Base-by-base conservation (phyloP, 1,140 invertebrate species). In the Goniozus legneri region DNA sequence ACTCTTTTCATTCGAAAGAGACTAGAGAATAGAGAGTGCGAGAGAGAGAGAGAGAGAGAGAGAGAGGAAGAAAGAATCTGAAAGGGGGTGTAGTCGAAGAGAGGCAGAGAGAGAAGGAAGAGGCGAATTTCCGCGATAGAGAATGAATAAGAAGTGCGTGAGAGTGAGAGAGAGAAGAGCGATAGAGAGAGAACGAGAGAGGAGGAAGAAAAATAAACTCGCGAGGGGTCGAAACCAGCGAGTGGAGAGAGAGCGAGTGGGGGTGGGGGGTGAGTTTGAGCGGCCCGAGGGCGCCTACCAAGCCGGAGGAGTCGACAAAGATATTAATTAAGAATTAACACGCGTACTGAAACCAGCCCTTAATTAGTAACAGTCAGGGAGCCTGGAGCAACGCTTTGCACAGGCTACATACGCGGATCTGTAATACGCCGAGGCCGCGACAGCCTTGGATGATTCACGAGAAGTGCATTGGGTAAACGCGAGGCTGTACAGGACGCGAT, bases 261-360 rank as follows among this genome's bases (percentile, higher is more conserved):
- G 43, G 38, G 43, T 42, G 31, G 39, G 43, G 43, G n/a, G n/a
- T n/a, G n/a, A n/a, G n/a, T n/a, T n/a, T n/a, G 30, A 44, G 32
- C 4, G 4, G 10, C 24, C 10, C 37, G 39, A 16, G 32, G 42
- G 44, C 47, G 50, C 46, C 42, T 43, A 50, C 51, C 38, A 52
- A 49, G 50, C 34, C 51, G 52, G 46, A 62, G 59, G 48, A 58
- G 40, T 24, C 39, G 54, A 65, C 53, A 67, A 67, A 63, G 61
- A 69, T 68, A 71, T 71, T 70, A 69, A 70, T 71, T 69, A 70
- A 64, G 58, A 65, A 69, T 71, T 67, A 70, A 67, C 60, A 67
- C 52, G 58, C 60, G 54, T 65, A 50, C 46, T 47, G 50, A 65
- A 60, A 60, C 43, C 52, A n/a, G 55, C 44, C 56, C 56, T 67